Evolutionary conservation across 2,888 invertebrate genomes (phyloP).

Genomic region (Aphidoletes aphidimyza): DNA sequence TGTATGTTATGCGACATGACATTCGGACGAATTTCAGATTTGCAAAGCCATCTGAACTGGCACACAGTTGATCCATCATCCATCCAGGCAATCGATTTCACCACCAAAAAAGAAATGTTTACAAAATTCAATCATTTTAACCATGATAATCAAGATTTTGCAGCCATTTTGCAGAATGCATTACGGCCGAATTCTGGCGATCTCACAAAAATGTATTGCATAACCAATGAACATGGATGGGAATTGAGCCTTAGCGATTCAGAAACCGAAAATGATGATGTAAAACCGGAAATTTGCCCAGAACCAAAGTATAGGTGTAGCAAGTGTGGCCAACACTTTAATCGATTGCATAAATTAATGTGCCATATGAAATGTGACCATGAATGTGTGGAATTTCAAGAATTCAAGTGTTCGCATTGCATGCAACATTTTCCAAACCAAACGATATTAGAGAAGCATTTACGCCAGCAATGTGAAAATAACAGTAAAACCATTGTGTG

Average conservation of each 20-base stretch:
- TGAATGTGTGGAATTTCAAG: conserved; percentile 65
- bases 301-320: conserved; percentile 63
- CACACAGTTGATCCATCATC: not conserved
- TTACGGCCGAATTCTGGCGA: not conserved
- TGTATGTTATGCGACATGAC: conserved; percentile 51
- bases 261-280: conserved; percentile 63
- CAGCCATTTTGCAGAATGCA: not conserved
- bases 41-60: not conserved
- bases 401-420: conserved; percentile 67
- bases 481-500: conserved; percentile 62
- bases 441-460: conserved; percentile 69
- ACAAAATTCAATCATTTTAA: not conserved
- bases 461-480: conserved; percentile 66
- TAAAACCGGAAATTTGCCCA: not conserved
- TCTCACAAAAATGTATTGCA: conserved; percentile 61
- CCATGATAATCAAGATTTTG: not conserved
- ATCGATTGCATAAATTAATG: conserved; percentile 64
- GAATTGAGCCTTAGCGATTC: conserved; percentile 64
- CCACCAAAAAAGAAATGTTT: not conserved
- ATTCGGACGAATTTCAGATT: not conserved
- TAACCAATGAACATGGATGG: conserved; percentile 62
- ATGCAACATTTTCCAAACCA: conserved; percentile 69
- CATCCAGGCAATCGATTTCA: conserved; percentile 22
- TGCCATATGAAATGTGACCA: conserved; percentile 67
- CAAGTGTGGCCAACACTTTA: conserved; percentile 65